Evolutionary conservation across 2,888 invertebrate genomes (phyloP).

Genomic region (Cenopis cana): DNA sequence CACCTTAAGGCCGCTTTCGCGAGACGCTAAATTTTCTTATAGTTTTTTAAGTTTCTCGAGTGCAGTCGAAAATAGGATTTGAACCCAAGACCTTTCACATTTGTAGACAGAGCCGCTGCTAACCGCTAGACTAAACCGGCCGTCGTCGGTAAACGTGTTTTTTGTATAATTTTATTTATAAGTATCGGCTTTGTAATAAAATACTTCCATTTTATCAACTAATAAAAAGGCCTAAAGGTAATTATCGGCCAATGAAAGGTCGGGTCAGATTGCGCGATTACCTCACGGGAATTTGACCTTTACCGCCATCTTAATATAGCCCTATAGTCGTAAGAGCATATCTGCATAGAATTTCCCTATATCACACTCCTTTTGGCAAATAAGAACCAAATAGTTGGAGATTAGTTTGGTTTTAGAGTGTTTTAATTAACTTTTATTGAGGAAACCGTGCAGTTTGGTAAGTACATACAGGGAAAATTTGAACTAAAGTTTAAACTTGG

Average conservation of each 20-base stretch:
- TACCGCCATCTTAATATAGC: background rate
- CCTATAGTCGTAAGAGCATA: background rate
- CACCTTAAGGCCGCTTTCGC: too few relatives aligned
- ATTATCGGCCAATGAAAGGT: conserved; percentile 13
- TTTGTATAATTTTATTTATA: too few relatives aligned
- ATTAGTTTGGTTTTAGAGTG: background rate
- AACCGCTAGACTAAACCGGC: too few relatives aligned
- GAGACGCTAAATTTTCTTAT: too few relatives aligned
- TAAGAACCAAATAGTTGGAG: background rate
- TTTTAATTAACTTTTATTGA: conserved; percentile 27
- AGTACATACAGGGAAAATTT: background rate
- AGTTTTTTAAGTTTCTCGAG: too few relatives aligned
- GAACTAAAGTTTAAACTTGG: too few relatives aligned
- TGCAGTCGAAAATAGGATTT: too few relatives aligned
- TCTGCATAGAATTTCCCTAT: background rate
- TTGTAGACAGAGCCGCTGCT: too few relatives aligned
- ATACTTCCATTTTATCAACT: background rate
- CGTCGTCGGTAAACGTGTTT: too few relatives aligned
- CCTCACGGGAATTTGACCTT: conserved; percentile 20
- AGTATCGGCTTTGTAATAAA: too few relatives aligned
- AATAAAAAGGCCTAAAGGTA: conserved; percentile 23
- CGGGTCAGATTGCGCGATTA: conserved; percentile 14
- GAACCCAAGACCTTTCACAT: too few relatives aligned
- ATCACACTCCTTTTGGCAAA: background rate
- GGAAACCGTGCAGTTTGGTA: background rate